Conservation (phyloP, 2,113 vertebrate species). For the Vulpes ferrilata region DNA sequence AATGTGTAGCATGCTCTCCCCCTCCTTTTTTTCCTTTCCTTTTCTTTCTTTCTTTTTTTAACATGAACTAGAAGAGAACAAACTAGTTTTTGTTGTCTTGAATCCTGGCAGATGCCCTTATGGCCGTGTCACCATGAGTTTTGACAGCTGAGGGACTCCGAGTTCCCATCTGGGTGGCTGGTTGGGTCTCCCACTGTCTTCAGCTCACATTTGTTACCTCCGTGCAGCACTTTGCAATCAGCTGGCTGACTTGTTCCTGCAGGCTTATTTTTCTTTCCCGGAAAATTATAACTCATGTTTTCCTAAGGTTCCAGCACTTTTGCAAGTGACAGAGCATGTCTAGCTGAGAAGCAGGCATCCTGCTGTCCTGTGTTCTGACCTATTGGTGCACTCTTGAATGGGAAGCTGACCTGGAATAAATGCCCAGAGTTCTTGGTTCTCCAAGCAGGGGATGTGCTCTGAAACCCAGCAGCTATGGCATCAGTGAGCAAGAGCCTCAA, state of each 20-base stretch:
- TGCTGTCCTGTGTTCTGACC: accelerated
- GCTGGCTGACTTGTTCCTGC: background rate
- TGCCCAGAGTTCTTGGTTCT: background rate
- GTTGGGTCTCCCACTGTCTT: background rate
- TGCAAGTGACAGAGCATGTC: background rate
- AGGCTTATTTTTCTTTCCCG: background rate
- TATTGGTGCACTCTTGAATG: background rate
- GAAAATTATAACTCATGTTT: background rate
- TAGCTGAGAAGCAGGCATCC: background rate
- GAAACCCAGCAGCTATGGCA: background rate
- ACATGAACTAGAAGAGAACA: background rate
- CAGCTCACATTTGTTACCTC: background rate
- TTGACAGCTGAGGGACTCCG: background rate
- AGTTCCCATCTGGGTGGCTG: accelerated
- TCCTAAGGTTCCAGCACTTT: background rate
- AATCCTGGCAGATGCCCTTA: background rate
- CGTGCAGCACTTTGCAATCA: background rate
- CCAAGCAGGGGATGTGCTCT: background rate
- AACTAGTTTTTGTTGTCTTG: background rate
- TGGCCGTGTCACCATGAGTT: accelerated
- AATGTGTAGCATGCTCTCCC: background rate
- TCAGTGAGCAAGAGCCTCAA: background rate
- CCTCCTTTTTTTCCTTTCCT: accelerated
- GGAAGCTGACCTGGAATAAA: background rate
- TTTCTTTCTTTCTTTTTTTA: background rate